phyloP scores from a whole-genome alignment of 2,888 invertebrate species.

The Adelphocoris suturalis region DNA sequence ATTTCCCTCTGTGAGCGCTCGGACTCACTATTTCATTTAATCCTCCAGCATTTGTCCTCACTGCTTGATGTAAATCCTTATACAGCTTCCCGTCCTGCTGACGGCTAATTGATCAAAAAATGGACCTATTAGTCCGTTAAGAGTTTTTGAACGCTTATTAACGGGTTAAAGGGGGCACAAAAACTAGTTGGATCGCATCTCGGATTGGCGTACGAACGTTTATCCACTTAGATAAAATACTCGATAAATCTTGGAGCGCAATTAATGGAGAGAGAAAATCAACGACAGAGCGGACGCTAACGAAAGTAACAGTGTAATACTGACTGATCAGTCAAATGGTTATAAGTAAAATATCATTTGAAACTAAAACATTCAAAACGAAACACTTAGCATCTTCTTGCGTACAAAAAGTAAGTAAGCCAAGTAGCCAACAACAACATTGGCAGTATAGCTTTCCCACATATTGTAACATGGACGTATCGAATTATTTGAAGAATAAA shows the following conservation, averaged over 20 bases:
- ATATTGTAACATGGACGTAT: no score
- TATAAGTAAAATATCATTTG: no score
- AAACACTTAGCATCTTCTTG: no score
- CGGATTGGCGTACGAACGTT: neutral
- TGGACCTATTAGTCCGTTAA: neutral
- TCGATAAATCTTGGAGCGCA: neutral
- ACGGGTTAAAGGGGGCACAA: constrained; percentile 11
- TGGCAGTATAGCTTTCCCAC: no score
- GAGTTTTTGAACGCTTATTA: neutral
- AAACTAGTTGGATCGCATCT: neutral
- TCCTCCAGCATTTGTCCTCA: neutral
- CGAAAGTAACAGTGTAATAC: no score
- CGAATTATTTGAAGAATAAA: no score
- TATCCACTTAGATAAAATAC: constrained; percentile 25
- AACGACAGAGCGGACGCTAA: neutral
- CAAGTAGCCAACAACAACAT: no score
- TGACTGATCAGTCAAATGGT: no score
- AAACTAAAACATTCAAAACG: no score
- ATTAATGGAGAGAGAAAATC: neutral
- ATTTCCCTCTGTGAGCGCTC: neutral
- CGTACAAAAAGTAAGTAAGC: no score
- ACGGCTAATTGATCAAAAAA: constrained; percentile 19
- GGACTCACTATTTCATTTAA: neutral
- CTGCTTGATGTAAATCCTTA: constrained; percentile 25
- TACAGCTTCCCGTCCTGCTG: neutral